These are phyloP conservation scores for Flexamia atlantica DNA, from an alignment of 2,888 invertebrate species.

Conservation along the genomic window DNA sequence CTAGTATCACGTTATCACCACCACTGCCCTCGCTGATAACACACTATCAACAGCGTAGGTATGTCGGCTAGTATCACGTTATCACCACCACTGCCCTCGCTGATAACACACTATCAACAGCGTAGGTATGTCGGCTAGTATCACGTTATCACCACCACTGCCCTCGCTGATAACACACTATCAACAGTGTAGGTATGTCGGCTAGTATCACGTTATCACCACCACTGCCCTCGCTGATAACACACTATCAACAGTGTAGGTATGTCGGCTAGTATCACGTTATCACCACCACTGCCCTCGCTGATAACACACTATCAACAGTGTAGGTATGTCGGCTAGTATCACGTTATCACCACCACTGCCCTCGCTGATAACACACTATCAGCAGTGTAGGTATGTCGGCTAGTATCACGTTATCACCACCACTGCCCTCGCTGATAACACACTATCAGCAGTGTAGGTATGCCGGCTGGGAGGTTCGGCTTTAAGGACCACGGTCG, in stretches of 20 bases:
- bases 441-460: slow-evolving; percentile 27
- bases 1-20: too few species aligned
- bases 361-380: neutral
- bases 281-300: neutral
- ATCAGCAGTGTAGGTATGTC: slow-evolving; percentile 42
- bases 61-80: too few species aligned
- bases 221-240: too few species aligned
- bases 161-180: neutral
- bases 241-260: neutral
- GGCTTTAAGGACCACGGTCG: slow-evolving; percentile 55
- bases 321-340: neutral
- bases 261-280: neutral
- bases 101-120: too few species aligned
- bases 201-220: neutral
- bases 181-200: too few species aligned
- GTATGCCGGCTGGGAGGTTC: slow-evolving; percentile 49
- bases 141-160: too few species aligned
- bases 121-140: too few species aligned
- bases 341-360: neutral
- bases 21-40: too few species aligned
- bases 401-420: neutral
- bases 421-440: neutral
- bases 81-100: too few species aligned
- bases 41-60: too few species aligned
- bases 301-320: neutral